These are phyloP conservation scores for Tachycineta bicolor DNA, from an alignment of 2,113 vertebrate species.

Conservation along the genomic window DNA sequence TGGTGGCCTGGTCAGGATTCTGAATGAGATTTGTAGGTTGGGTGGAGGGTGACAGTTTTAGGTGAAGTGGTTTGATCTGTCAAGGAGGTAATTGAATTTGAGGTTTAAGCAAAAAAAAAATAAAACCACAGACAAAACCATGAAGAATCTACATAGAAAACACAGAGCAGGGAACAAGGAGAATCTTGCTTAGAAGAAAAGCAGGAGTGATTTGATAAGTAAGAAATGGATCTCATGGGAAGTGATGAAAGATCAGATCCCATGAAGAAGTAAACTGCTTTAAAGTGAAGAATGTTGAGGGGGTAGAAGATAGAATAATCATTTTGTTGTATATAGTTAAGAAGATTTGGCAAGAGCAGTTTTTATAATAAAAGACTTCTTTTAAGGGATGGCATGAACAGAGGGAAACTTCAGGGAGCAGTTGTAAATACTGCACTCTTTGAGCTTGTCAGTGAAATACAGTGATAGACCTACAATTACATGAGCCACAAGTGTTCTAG, in stretches of 20 bases:
- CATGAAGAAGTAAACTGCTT: background rate
- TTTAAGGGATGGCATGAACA: background rate
- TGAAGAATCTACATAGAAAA: background rate
- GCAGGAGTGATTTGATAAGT: background rate
- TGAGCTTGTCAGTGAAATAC: background rate
- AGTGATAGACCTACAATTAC: background rate
- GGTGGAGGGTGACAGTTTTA: background rate
- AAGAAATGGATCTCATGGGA: background rate
- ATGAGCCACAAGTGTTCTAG: background rate
- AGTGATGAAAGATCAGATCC: background rate
- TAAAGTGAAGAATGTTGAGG: background rate
- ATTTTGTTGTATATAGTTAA: background rate
- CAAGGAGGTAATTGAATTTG: background rate
- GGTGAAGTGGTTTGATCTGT: background rate
- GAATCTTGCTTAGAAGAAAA: background rate
- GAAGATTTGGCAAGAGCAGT: background rate
- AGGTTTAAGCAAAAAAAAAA: background rate
- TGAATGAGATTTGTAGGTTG: background rate
- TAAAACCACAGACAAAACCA: background rate
- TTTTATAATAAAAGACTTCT: background rate
- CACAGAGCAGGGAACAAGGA: fast-evolving
- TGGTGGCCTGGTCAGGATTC: background rate
- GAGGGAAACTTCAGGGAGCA: background rate
- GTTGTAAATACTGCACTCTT: background rate
- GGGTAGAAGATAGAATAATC: background rate